Percentiles rank a stretch among this genome's conserved stretches.
phyloP scores from a whole-genome alignment of 2,888 invertebrate genomes.

The Acleris emargana region DNA sequence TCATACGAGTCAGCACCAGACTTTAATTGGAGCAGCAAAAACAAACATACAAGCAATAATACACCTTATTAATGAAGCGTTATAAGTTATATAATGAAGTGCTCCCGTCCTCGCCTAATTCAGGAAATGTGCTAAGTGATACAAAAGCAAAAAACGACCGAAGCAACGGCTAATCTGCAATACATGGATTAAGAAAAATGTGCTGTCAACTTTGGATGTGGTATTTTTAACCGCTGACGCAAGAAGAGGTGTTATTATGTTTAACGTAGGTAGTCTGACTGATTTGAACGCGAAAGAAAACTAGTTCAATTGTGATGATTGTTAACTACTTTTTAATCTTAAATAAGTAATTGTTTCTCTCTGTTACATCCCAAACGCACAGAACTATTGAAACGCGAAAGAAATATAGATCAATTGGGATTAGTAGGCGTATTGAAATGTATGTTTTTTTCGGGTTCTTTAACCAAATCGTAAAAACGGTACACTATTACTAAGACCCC shows the following conservation, averaged over 20 bases:
- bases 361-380: too few species aligned
- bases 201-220: neutral
- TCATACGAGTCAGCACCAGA: too few species aligned
- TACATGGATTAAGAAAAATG: neutral
- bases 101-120: constrained; percentile 1
- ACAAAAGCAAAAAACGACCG: constrained; percentile 10
- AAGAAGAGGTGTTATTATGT: neutral
- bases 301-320: too few species aligned
- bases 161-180: constrained; percentile 16
- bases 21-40: neutral
- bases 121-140: constrained; percentile 19
- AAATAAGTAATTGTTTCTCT: too few species aligned
- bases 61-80: neutral
- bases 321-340: too few species aligned
- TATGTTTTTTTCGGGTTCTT: too few species aligned
- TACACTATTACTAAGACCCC: too few species aligned
- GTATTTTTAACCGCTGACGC: neutral
- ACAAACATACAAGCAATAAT: neutral
- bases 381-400: too few species aligned
- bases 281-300: too few species aligned
- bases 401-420: too few species aligned
- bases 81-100: neutral
- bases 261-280: neutral
- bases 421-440: too few species aligned
- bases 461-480: too few species aligned